Base-by-base conservation (phyloP, 2,888 invertebrate species). In the Sturmia bella region DNA sequence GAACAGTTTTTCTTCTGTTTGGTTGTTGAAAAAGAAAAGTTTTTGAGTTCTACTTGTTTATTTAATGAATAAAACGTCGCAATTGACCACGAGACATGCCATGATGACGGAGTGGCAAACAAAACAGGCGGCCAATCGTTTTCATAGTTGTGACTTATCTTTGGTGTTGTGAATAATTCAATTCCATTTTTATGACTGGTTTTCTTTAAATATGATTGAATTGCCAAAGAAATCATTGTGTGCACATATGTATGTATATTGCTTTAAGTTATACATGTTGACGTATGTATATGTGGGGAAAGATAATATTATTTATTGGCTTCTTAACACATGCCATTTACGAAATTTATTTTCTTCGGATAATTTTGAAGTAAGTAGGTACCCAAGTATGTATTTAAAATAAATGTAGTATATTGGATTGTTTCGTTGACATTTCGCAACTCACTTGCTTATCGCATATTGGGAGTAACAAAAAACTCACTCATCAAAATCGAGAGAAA, bases 31-130 rank as follows among this genome's bases (percentile, higher is more conserved):
- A 19, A 48, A 57, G 39, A n/a, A 57, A 70, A 61, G n/a, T n/a
- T n/a, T 7, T 7, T 15, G 63, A 50, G 50, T 73, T 15, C 41
- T 61, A 59, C 41, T 54, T 54, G 63, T 64, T 74, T 64, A 64
- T 45, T 54, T 45, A 74, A 73, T 15, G 54, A 56, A 54, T 37
- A 61, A 52, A n/a, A 24, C n/a, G 43, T 37, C 37, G 45, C 56
- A 74, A 69, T 76, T 76, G 76, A 48, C 11, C 54, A 43, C n/a
- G 68, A 69, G 76, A 69, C 76, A 61, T 48, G 24, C 1, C n/a
- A 13, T 3, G 50, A 39, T 11, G 50, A 39, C n/a, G 50, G 56
- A 48, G 17, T 17, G 37, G 9, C 19, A 45, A 37, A 41, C n/a
- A 19, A 43, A 3, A 56, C 24, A 27, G 32, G 9, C 56, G 11